These are phyloP conservation scores for Gastrophryne carolinensis DNA, from an alignment of 2,797 vertebrate genomes.

Conservation along the genomic window DNA sequence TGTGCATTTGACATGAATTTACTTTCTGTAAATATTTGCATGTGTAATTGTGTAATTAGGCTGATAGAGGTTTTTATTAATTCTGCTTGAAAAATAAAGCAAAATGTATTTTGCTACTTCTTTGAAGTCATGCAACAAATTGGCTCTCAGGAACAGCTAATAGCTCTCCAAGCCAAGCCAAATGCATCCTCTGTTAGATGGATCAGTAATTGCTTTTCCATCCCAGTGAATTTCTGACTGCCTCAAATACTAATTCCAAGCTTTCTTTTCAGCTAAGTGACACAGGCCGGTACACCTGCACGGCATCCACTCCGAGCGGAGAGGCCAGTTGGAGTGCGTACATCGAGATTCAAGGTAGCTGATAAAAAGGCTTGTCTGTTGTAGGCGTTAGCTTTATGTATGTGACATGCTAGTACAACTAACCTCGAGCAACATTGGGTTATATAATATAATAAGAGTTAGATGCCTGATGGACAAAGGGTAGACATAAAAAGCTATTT, in stretches of 20 bases:
- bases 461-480: too few relatives aligned
- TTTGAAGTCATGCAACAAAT: slow-evolving; percentile 34
- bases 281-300: slow-evolving; percentile 91
- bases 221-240: slow-evolving; percentile 54
- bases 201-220: slow-evolving; percentile 62
- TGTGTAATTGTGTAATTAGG: slow-evolving; percentile 48
- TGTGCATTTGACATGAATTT: slow-evolving; percentile 38
- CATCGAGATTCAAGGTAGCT: slow-evolving; percentile 92
- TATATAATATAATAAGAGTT: too few relatives aligned
- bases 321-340: slow-evolving; percentile 94
- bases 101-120: slow-evolving; percentile 36
- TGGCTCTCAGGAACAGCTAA: slow-evolving; percentile 35
- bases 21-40: slow-evolving; percentile 43
- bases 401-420: too few relatives aligned
- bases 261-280: slow-evolving; percentile 81
- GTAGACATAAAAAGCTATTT: too few relatives aligned
- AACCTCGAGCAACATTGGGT: too few relatives aligned
- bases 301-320: slow-evolving; percentile 91
- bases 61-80: slow-evolving; percentile 43
- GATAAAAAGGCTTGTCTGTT: background rate
- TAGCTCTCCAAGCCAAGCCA: slow-evolving; percentile 27
- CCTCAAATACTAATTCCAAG: slow-evolving; percentile 61
- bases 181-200: background rate
- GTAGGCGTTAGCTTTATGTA: too few relatives aligned
- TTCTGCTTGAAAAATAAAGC: slow-evolving; percentile 38